phyloP scores from a whole-genome alignment of 2,888 invertebrate genomes.

The Drosophila niveifrons region DNA sequence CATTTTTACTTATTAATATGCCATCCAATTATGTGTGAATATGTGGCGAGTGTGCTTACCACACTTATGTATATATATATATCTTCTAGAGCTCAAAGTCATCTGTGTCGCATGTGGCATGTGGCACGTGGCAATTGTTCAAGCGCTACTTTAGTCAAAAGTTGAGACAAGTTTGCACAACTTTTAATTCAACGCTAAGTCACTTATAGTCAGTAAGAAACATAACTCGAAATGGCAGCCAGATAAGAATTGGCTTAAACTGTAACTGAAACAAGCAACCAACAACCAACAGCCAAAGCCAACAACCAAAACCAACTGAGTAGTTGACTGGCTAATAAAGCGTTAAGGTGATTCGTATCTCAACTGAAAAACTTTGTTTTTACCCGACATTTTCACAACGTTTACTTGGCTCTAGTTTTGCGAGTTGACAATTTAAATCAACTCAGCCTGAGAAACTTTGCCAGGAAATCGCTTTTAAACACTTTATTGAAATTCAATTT shows the following conservation, averaged over 20 bases:
- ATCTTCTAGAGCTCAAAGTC: not conserved
- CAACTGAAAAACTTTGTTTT: not conserved
- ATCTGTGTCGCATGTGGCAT: not conserved
- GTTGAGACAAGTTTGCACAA: conserved; percentile 55
- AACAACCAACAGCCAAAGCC: conserved; percentile 17
- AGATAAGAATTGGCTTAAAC: conserved; percentile 27
- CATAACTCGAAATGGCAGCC: conserved; percentile 44
- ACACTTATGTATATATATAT: conserved; percentile 7
- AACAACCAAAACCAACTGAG: conserved; percentile 12
- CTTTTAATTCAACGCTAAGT: conserved; percentile 52
- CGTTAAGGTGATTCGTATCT: not conserved
- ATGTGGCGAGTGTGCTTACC: not conserved
- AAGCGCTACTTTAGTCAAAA: conserved; percentile 39
- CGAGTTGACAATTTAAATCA: not conserved
- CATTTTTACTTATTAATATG: conserved; percentile 15
- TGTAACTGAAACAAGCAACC: conserved; percentile 36
- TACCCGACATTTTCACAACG: not conserved
- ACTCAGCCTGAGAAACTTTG: not conserved
- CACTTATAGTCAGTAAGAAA: conserved; percentile 40
- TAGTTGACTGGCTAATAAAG: not conserved
- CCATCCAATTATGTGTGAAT: conserved; percentile 3
- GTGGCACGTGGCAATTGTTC: conserved; percentile 51
- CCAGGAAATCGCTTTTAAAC: not conserved
- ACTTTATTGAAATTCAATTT: not conserved
- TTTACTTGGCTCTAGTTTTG: conserved; percentile 1